These are phyloP conservation scores for Listrodromus nycthemerus DNA, from an alignment of 2,888 invertebrate genomes.

Conservation along the genomic window DNA sequence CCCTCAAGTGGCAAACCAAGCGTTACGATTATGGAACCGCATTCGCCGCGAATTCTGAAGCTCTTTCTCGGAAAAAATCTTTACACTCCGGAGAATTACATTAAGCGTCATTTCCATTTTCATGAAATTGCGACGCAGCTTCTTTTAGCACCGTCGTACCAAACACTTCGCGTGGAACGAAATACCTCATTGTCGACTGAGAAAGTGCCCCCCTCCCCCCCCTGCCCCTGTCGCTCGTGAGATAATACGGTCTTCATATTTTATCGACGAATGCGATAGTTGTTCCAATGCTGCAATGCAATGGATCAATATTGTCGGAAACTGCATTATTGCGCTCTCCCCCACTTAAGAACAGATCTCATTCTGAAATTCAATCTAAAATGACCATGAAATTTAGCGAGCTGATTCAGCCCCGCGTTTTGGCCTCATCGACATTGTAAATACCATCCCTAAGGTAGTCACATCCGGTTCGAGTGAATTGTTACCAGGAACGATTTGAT, in stretches of 20 bases:
- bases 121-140: neutral
- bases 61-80: neutral
- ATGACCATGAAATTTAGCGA: neutral
- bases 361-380: neutral
- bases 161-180: constrained; percentile 48
- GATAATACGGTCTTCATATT: neutral
- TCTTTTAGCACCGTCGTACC: neutral
- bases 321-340: neutral
- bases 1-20: constrained; percentile 25
- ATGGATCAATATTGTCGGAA: neutral
- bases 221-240: no score
- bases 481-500: constrained; percentile 13
- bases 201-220: neutral
- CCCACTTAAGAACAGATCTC: neutral
- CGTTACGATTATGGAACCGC: constrained; percentile 20
- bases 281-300: neutral
- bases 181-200: constrained; percentile 13
- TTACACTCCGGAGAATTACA: constrained; percentile 4
- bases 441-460: constrained; percentile 47
- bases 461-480: constrained; percentile 41
- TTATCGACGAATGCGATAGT: constrained; percentile 9
- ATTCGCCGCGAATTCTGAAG: constrained; percentile 50
- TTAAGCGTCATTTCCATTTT: constrained; percentile 6
- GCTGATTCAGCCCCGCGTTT: neutral
- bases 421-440: constrained; percentile 47